Percentiles rank a stretch among this genome's conserved stretches.
Conservation (phyloP, 2,113 vertebrate genomes). For the Ariopsis seemanni region DNA sequence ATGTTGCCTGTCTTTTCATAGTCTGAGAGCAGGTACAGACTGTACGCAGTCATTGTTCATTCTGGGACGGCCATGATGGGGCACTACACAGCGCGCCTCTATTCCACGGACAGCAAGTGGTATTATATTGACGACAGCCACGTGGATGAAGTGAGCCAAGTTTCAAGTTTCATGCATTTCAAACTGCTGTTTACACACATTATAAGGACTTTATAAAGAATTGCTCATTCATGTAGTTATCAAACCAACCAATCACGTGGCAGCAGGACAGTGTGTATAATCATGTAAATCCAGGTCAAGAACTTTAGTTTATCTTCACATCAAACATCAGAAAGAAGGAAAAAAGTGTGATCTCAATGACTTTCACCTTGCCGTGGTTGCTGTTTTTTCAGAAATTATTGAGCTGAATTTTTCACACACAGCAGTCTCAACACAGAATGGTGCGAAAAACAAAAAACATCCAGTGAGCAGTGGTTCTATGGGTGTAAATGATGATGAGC, state of each 20-base stretch:
- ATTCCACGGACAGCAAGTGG: constrained; percentile 51
- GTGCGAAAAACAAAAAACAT: no score
- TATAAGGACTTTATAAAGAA: background rate
- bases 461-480: no score
- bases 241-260: no score
- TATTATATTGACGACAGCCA: constrained; percentile 63
- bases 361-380: background rate
- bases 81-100: constrained; percentile 70
- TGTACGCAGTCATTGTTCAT: constrained; percentile 73
- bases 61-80: constrained; percentile 54
- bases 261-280: background rate
- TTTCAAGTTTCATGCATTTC: background rate
- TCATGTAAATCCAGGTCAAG: background rate
- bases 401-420: no score
- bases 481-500: no score
- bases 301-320: background rate
- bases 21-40: constrained; percentile 57
- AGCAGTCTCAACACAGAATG: no score
- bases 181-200: background rate
- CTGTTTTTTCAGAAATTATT: background rate
- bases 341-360: background rate
- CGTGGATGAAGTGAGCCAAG: constrained; percentile 45
- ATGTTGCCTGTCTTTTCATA: constrained; percentile 37
- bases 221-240: background rate
- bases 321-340: background rate